Percentiles rank a stretch among this genome's conserved stretches.
Evolutionary conservation across 92 coral and sea anemone species (phyloP).

Genomic region (Plumapathes pennacea): DNA sequence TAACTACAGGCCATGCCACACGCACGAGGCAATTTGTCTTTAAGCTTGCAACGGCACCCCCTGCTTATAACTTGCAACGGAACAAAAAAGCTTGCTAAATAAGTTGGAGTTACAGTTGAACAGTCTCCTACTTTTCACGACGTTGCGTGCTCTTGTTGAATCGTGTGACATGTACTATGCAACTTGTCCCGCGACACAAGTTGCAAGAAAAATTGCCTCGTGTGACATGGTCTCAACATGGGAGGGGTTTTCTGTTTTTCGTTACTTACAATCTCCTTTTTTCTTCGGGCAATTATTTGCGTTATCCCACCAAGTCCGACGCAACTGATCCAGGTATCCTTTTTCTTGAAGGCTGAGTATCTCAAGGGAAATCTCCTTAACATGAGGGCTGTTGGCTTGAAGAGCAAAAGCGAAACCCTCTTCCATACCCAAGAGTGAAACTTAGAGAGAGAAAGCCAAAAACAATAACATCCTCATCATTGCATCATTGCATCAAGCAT

Average conservation of each 20-base stretch:
- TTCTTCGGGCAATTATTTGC: conserved; percentile 11
- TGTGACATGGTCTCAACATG: too few species aligned
- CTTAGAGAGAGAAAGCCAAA: conserved; percentile 5
- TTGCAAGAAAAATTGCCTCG: too few species aligned
- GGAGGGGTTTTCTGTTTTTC: neutral
- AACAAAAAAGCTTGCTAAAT: too few species aligned
- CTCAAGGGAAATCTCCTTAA: conserved; percentile 28
- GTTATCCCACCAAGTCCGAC: conserved; percentile 32
- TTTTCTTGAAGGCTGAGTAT: conserved; percentile 54
- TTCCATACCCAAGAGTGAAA: conserved; percentile 22
- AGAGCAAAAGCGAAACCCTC: conserved; percentile 38
- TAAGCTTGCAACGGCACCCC: too few species aligned
- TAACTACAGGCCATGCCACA: too few species aligned
- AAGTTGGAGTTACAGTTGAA: too few species aligned
- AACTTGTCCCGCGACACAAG: too few species aligned
- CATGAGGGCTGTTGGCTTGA: conserved; percentile 35
- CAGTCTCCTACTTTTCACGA: too few species aligned
- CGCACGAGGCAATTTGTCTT: too few species aligned
- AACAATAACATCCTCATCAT: neutral
- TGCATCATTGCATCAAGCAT: neutral
- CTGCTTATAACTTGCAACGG: too few species aligned
- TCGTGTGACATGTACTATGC: too few species aligned
- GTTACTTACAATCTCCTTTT: conserved; percentile 14
- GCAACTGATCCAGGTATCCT: conserved; percentile 38
- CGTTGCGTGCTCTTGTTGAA: too few species aligned